A percentile compares a stretch with the other conserved stretches of the same genome.
phyloP scores from a whole-genome alignment of 1,140 invertebrate species.

The Drosophila willistoni region DNA sequence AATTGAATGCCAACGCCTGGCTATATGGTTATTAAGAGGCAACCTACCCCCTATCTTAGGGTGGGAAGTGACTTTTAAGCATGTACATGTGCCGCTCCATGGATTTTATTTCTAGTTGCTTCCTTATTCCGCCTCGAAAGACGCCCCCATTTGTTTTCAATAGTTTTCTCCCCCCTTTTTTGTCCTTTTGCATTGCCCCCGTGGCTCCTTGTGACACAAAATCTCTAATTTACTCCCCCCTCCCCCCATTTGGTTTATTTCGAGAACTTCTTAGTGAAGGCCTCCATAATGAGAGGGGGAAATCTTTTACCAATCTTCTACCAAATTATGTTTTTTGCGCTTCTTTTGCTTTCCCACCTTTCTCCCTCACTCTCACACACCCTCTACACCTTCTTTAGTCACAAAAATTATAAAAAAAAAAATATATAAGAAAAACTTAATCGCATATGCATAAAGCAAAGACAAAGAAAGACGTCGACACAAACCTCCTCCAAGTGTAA shows the following conservation, averaged over 20 bases:
- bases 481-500: slow-evolving; percentile 49
- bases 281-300: too few species aligned
- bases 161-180: too few species aligned
- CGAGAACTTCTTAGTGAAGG: too few species aligned
- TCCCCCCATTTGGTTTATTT: too few species aligned
- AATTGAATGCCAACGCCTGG: slow-evolving; percentile 71
- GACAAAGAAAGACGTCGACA: slow-evolving; percentile 53
- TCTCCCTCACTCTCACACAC: not conserved
- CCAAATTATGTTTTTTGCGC: too few species aligned
- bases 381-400: not conserved
- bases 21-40: slow-evolving; percentile 51
- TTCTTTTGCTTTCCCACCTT: too few species aligned
- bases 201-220: too few species aligned
- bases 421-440: slow-evolving; percentile 50
- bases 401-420: slow-evolving; percentile 30
- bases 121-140: not conserved
- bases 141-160: not conserved
- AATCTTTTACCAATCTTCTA: too few species aligned
- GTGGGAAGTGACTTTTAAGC: not conserved
- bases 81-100: not conserved
- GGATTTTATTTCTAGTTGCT: not conserved
- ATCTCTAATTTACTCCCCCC: too few species aligned
- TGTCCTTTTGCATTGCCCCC: too few species aligned
- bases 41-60: not conserved
- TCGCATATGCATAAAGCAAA: slow-evolving; percentile 66